Evolutionary conservation across 2,113 vertebrate species (phyloP), one percentile per base, ranked within the genome.

Genomic region (Chionis minor): DNA sequence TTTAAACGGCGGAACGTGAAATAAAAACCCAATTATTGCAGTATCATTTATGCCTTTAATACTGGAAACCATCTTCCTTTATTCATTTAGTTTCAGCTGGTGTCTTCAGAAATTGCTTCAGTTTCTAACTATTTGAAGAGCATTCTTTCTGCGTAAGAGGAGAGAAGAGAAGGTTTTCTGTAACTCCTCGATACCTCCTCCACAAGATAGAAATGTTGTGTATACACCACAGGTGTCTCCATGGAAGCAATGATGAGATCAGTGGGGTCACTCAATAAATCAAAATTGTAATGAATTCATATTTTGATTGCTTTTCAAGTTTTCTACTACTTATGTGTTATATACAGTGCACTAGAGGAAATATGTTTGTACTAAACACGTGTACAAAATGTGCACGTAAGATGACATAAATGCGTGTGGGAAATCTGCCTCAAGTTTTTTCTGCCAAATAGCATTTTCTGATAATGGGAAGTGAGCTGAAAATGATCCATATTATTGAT

Each of bases 241-340:
- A 74, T 92, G 92, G 94, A 91, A 89, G 87, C 86, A 58, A 1
- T 54, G 59, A 73, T 73, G 83, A 78, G 72, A 83, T 92, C 12
- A 42, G 27, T 89, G 83, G 92, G 61, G 28, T 81, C 88, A 92
- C 55, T 86, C 83, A 80, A 51, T 70, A 83, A 77, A 71, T 58
- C 24, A 21, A n/a, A 86, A 63, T 47, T 65, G 42, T 28, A 35
- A 61, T 13, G 3, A 73, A 88, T 88, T 59, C 24, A 21, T 73
- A 80, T 74, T 91, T 88, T 80, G 59, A 81, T 86, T 51, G 49
- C 84, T 81, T 77, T 92, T 96, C 88, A 92, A 73, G 45, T 71
- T 88, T 88, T 88, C 55, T 95, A 2, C 86, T 56, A 1, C 40
- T 81, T 44, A 3, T 1, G 9, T 63, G 38, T 71, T 66, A 6